Conservation (phyloP, 2,113 vertebrate species). For the Lepus europaeus region DNA sequence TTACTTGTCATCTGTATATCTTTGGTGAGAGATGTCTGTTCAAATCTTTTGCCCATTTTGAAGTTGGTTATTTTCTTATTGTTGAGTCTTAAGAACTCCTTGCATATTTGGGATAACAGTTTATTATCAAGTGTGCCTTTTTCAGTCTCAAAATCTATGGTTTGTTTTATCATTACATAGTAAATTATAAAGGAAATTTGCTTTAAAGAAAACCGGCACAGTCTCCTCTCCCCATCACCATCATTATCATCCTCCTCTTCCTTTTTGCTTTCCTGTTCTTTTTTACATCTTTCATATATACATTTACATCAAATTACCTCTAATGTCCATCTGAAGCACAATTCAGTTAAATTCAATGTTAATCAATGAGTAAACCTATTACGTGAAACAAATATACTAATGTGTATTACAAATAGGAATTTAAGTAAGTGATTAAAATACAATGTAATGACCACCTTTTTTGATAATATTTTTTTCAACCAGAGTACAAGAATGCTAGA, state of each 20-base stretch:
- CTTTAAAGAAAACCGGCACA: not conserved
- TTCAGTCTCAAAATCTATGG: not conserved
- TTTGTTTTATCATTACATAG: not conserved
- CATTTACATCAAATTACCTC: not conserved
- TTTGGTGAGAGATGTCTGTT: not conserved
- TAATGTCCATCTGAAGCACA: not conserved
- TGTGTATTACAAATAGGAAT: not conserved
- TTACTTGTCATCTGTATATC: not conserved
- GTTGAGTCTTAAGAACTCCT: not conserved
- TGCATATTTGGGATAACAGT: not conserved
- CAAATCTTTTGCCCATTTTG: not conserved
- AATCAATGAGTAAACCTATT: not conserved
- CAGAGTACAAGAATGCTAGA: conserved; percentile 11
- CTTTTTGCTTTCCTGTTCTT: too few species aligned
- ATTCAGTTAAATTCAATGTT: not conserved
- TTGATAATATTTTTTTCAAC: not conserved
- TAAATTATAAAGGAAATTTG: not conserved
- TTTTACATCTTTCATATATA: not conserved
- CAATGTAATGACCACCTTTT: not conserved
- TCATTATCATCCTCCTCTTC: not conserved
- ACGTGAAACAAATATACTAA: conserved; percentile 35
- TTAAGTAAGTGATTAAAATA: conserved; percentile 37
- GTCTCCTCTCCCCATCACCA: too few species aligned
- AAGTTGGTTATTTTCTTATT: not conserved
- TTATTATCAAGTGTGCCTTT: not conserved